Evolutionary conservation across 2,113 vertebrate species (phyloP), one percentile per base, ranked within the genome.

Genomic region (Panthera tigris): DNA sequence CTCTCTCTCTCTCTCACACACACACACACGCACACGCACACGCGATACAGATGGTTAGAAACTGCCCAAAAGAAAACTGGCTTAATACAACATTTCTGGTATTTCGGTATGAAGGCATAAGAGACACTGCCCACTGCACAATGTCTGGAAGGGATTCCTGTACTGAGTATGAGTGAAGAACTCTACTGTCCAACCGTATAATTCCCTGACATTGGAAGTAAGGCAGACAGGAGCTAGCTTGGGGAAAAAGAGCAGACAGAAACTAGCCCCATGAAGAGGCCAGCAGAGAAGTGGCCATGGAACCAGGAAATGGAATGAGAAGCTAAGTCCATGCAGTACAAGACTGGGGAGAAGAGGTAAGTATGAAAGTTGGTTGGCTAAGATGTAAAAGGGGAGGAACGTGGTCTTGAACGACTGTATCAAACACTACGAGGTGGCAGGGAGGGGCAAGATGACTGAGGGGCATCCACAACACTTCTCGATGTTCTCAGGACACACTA

Each of bases 381-480:
- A 52, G 65, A 36, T 31, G n/a, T 66, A 82, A 41, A 0, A 39
- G 31, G 41, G 7, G 1, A 19, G 39, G 7, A 21, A 0, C 23
- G 1, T 19, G 36, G 27, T 18, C 57, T 48, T 48, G 39, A 27
- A 79, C 5, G 36, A 36, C 27, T 1, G 1, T n/a, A 50, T 4
- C 33, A 7, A 89, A 33, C 11, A 57, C 29, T 15, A 25, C 4
- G 6, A 45, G n/a, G 5, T 4, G 7, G 68, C 31, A 66, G 68
- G 31, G 18, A 76, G 3, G 19, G 50, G 23, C 9, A 2, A 0
- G 8, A 15, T 0, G 0, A 68, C 18, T 3, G 18, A 76, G 3
- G 18, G 50, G 23, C 13, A 1, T 45, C 61, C 36, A 23, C 39
- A 18, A 29, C 89, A 45, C 36, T 5, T 29, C 3, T 3, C 5